Conservation (phyloP, 2,888 invertebrate species). For the Harpalus rubripes region DNA sequence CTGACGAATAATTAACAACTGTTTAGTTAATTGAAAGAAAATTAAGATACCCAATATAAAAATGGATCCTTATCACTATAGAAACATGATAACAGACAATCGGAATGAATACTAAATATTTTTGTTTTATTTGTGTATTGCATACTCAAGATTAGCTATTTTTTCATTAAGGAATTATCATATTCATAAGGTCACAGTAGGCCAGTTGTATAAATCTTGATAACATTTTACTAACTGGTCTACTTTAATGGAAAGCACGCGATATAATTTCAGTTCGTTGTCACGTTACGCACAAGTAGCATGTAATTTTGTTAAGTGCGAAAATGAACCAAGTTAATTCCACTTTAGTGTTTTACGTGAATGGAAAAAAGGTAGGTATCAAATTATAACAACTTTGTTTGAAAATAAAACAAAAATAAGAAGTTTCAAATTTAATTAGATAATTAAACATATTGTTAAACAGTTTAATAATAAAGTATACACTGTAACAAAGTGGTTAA, state of each 20-base stretch:
- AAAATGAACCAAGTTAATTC: constrained; percentile 43
- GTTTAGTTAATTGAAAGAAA: neutral
- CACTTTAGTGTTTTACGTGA: constrained; percentile 73
- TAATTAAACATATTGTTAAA: constrained; percentile 18
- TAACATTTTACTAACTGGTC: constrained; percentile 29
- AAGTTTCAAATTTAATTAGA: constrained; percentile 2
- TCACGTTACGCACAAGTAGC: constrained; percentile 12
- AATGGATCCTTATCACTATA: constrained; percentile 1
- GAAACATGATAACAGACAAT: constrained; percentile 13
- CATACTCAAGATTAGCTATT: constrained; percentile 21
- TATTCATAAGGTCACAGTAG: constrained; percentile 46
- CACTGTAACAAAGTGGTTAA: too few relatives aligned
- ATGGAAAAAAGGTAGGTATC: constrained; percentile 79
- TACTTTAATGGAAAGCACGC: constrained; percentile 32
- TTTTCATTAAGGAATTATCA: constrained; percentile 41
- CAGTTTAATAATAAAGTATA: neutral
- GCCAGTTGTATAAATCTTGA: constrained; percentile 54
- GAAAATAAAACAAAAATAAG: neutral
- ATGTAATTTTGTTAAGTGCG: constrained; percentile 18
- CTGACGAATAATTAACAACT: neutral
- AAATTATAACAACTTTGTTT: neutral
- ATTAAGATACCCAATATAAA: constrained; percentile 2
- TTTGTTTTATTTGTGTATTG: constrained; percentile 32
- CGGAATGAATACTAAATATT: neutral
- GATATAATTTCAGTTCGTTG: constrained; percentile 49